A percentile compares a stretch with the other conserved stretches of the same genome.
These are phyloP conservation scores for Alcis repandata DNA, from an alignment of 2,888 invertebrate species.

Conservation along the genomic window DNA sequence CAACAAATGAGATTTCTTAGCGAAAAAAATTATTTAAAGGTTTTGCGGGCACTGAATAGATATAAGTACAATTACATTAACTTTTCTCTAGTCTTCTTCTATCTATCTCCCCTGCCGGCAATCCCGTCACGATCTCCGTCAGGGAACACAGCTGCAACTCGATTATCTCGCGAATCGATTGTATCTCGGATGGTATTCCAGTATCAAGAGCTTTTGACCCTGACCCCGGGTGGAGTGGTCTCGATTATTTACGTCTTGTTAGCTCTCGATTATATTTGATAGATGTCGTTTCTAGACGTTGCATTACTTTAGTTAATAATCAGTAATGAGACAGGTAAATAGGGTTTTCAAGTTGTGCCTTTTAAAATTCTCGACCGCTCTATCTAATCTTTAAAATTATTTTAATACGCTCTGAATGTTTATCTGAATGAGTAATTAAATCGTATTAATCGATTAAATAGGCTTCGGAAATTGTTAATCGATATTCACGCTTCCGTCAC, in stretches of 20 bases:
- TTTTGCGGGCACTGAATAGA: background rate
- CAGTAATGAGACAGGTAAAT: background rate
- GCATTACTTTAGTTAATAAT: background rate
- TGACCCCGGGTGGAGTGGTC: conserved; percentile 63
- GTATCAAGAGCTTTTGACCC: conserved; percentile 70
- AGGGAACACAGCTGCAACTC: conserved; percentile 37
- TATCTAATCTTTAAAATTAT: background rate
- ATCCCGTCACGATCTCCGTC: conserved; percentile 56
- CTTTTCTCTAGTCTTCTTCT: conserved; percentile 18
- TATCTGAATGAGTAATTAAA: background rate
- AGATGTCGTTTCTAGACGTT: conserved; percentile 19
- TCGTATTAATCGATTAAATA: background rate
- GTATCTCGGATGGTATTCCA: conserved; percentile 61
- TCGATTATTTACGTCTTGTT: conserved; percentile 62
- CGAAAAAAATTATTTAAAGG: no score
- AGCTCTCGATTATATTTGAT: conserved; percentile 29
- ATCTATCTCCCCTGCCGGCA: conserved; percentile 35
- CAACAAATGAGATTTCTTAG: no score
- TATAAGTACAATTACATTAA: conserved; percentile 4
- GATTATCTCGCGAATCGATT: conserved; percentile 65
- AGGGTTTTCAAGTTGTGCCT: background rate
- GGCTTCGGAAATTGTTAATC: conserved; percentile 8
- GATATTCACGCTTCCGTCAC: conserved; percentile 10
- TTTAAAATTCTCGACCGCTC: background rate
- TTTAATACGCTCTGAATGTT: background rate